A percentile compares a stretch with the other conserved stretches of the same genome.
phyloP scores from a whole-genome alignment of 2,888 invertebrate species.

The Busseola fusca region DNA sequence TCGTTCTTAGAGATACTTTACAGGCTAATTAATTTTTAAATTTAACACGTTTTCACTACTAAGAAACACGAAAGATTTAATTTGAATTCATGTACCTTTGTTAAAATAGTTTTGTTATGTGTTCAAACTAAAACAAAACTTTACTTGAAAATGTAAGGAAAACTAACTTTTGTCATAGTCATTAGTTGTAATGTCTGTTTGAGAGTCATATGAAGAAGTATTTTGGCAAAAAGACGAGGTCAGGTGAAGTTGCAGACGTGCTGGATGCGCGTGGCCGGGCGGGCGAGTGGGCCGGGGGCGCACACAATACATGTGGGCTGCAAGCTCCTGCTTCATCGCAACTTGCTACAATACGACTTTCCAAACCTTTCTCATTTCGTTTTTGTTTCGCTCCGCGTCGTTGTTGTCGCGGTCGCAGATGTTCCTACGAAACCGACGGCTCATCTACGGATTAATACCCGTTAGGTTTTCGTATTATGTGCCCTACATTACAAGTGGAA shows the following conservation, averaged over 20 bases:
- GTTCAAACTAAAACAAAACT: neutral
- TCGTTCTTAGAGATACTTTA: conserved; percentile 62
- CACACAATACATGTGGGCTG: conserved; percentile 65
- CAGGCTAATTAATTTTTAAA: conserved; percentile 59
- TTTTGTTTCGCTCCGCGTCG: conserved; percentile 81
- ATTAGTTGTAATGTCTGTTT: conserved; percentile 23
- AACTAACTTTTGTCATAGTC: neutral
- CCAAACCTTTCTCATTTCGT: conserved; percentile 87
- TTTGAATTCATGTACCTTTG: conserved; percentile 7
- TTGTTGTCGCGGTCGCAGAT: conserved; percentile 82
- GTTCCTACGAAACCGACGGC: conserved; percentile 80
- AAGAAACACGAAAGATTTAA: conserved; percentile 29
- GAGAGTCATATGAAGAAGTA: conserved; percentile 16
- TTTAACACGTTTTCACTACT: conserved; percentile 38
- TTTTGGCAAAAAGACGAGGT: conserved; percentile 40
- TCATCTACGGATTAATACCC: conserved; percentile 87
- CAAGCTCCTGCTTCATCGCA: conserved; percentile 74
- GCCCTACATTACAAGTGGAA: conserved; percentile 77
- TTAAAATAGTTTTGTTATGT: conserved; percentile 8
- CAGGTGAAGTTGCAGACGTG: conserved; percentile 30
- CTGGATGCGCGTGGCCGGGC: conserved; percentile 17
- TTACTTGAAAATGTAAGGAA: neutral
- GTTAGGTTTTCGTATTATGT: conserved; percentile 83
- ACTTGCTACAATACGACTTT: conserved; percentile 84
- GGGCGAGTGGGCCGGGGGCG: conserved; percentile 22